A percentile compares a stretch with the other conserved stretches of the same genome.
phyloP scores from a whole-genome alignment of 2,888 invertebrate species.

The Ormyrus labotus region DNA sequence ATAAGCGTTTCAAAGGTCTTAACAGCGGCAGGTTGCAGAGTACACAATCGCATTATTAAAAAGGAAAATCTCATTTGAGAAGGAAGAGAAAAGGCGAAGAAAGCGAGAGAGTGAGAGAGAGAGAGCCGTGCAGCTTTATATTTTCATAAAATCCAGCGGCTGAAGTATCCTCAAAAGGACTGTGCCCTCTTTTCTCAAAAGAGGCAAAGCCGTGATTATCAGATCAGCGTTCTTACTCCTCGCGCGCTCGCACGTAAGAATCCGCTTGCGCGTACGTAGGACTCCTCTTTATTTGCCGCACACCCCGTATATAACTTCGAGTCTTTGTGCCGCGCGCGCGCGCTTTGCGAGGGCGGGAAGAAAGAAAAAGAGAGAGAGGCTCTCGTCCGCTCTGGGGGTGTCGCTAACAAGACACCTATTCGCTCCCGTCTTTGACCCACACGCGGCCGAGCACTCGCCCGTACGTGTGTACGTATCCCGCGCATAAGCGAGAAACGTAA shows the following conservation, averaged over 20 bases:
- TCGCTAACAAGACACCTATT: conserved; percentile 73
- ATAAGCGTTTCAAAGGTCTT: no score
- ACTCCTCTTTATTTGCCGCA: conserved; percentile 6
- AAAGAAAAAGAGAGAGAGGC: conserved; percentile 65
- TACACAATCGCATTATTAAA: no score
- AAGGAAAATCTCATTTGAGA: no score
- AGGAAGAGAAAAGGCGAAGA: no score
- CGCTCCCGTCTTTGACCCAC: conserved; percentile 6
- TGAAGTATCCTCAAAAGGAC: conserved; percentile 26
- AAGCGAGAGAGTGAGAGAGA: no score
- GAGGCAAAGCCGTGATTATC: conserved; percentile 46
- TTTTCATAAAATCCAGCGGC: not conserved
- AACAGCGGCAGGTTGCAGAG: no score
- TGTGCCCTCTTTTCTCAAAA: conserved; percentile 3
- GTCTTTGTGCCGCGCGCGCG: conserved; percentile 28
- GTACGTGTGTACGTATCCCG: conserved; percentile 19
- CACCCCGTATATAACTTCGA: conserved; percentile 31
- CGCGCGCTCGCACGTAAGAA: not conserved
- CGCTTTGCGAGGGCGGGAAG: conserved; percentile 54
- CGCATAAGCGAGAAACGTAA: not conserved
- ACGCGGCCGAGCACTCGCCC: not conserved
- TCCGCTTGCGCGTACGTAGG: not conserved
- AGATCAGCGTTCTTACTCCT: conserved; percentile 29
- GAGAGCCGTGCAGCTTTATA: no score
- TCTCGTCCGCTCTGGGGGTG: conserved; percentile 74